These are phyloP conservation scores for Acholoe squamosa DNA, from an alignment of 2,888 invertebrate species.

Conservation along the genomic window DNA sequence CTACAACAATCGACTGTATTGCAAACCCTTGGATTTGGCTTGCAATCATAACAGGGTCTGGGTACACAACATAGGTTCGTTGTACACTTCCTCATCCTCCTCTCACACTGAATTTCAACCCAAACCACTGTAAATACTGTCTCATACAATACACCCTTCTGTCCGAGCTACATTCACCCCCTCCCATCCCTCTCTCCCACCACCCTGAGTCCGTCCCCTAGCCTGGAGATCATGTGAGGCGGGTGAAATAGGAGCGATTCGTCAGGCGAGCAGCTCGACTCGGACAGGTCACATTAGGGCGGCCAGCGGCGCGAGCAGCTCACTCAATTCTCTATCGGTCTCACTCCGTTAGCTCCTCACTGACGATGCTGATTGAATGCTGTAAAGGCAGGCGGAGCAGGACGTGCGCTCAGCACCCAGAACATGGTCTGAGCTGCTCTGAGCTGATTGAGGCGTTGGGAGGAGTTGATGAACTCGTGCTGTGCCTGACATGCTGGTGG, in stretches of 20 bases:
- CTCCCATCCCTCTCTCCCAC: background rate
- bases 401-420: conserved; percentile 48
- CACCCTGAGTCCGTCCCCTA: background rate
- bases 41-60: no score
- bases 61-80: background rate
- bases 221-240: conserved; percentile 39
- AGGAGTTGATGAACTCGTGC: background rate
- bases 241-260: conserved; percentile 57
- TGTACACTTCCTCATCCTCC: background rate
- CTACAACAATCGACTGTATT: no score
- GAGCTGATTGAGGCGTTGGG: conserved; percentile 12
- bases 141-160: background rate
- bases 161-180: background rate
- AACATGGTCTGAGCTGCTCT: background rate
- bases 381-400: conserved; percentile 8
- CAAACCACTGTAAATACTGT: background rate
- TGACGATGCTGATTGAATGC: conserved; percentile 41
- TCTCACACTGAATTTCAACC: background rate
- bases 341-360: conserved; percentile 58
- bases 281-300: conserved; percentile 61
- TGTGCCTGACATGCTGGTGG: no score
- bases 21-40: no score
- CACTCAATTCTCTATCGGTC: conserved; percentile 53
- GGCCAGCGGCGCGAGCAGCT: conserved; percentile 45
- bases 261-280: conserved; percentile 40